phyloP scores from a whole-genome alignment of 2,113 vertebrate species.

The Hyperopisus bebe region DNA sequence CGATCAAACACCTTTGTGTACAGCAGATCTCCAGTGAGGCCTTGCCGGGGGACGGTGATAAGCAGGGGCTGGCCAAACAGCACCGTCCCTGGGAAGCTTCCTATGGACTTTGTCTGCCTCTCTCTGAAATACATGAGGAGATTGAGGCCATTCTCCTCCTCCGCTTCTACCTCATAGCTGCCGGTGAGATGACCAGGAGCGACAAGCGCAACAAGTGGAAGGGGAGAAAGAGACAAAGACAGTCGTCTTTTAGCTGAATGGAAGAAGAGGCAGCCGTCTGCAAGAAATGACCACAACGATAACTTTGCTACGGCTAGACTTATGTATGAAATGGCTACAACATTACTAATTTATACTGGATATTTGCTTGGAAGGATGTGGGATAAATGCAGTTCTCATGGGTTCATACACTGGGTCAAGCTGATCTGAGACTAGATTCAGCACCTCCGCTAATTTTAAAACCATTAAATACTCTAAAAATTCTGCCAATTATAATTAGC shows the following conservation, averaged over 20 bases:
- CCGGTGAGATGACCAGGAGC: neutral
- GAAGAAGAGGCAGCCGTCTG: neutral
- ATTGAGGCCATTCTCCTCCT: slow-evolving; percentile 63
- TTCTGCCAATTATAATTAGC: neutral
- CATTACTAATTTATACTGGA: neutral
- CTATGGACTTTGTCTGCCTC: slow-evolving; percentile 69
- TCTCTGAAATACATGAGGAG: slow-evolving; percentile 90
- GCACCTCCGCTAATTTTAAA: neutral
- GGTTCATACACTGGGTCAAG: neutral
- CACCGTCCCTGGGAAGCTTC: slow-evolving; percentile 66
- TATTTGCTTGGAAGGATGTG: neutral
- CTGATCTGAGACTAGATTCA: neutral
- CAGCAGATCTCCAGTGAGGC: slow-evolving; percentile 73
- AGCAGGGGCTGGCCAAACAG: slow-evolving; percentile 89
- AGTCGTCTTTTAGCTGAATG: neutral
- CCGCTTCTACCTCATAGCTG: slow-evolving; percentile 79
- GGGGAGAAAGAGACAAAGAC: neutral
- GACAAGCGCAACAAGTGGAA: neutral
- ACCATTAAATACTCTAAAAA: neutral
- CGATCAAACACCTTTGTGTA: slow-evolving; percentile 76
- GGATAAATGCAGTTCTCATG: neutral
- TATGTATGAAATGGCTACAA: neutral
- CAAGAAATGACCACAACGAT: neutral
- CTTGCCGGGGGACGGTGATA: slow-evolving; percentile 77
- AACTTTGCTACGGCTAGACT: neutral